These are phyloP conservation scores for Pelvicachromis taeniatus DNA, from an alignment of 2,113 vertebrate species.

Conservation along the genomic window DNA sequence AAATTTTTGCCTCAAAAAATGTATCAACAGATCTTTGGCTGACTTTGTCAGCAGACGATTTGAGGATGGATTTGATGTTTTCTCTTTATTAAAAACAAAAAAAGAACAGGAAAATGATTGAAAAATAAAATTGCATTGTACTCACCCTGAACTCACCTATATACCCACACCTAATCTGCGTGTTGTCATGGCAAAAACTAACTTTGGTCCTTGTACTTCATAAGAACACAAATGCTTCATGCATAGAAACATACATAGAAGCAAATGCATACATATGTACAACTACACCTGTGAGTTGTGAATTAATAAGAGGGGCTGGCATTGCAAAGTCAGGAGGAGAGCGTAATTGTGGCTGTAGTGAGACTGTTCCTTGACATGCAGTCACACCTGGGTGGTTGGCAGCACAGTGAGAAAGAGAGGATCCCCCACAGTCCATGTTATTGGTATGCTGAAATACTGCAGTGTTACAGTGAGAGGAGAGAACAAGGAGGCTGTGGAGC, in stretches of 20 bases:
- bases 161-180: neutral
- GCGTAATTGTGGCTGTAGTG: slow-evolving; percentile 59
- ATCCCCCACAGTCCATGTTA: slow-evolving; percentile 54
- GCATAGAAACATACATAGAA: neutral
- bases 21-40: neutral
- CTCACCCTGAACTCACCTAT: neutral
- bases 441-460: slow-evolving; percentile 68
- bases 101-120: neutral
- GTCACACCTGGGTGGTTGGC: slow-evolving; percentile 70
- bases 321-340: slow-evolving; percentile 17
- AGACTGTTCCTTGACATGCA: slow-evolving; percentile 62
- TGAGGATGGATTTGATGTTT: neutral
- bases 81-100: neutral
- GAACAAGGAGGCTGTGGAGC: slow-evolving; percentile 64
- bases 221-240: neutral
- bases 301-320: slow-evolving; percentile 14
- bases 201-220: neutral
- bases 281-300: neutral
- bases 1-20: neutral
- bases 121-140: neutral
- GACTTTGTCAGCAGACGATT: neutral
- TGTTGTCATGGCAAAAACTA: neutral
- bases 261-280: neutral
- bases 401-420: slow-evolving; percentile 31
- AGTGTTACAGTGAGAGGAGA: slow-evolving; percentile 44